A percentile compares a stretch with the other conserved stretches of the same genome.
Conservation (phyloP, 2,113 vertebrate genomes). For the Speoplatyrhinus poulsoni region DNA sequence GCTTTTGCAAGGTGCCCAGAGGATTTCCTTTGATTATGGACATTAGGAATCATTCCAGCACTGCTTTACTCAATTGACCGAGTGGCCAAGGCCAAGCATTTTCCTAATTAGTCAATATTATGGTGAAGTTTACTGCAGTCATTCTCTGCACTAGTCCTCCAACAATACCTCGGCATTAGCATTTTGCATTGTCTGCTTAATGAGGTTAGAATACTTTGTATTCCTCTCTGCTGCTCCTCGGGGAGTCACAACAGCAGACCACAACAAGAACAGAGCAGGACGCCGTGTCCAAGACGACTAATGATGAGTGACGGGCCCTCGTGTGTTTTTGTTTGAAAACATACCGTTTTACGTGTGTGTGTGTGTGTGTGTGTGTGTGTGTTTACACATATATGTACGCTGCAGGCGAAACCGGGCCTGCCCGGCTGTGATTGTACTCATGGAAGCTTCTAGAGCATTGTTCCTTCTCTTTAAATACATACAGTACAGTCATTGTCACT, state of each 20-base stretch:
- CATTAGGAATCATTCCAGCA: constrained; percentile 36
- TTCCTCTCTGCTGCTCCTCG: constrained; percentile 12
- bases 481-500: constrained; percentile 33
- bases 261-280: constrained; percentile 2
- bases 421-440: constrained; percentile 38
- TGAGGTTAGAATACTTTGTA: constrained; percentile 26
- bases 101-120: constrained; percentile 52
- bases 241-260: constrained; percentile 15
- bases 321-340: constrained; percentile 23
- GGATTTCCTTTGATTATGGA: constrained; percentile 41
- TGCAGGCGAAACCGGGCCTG: constrained; percentile 27
- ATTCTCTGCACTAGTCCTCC: constrained; percentile 19
- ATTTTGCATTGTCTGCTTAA: constrained; percentile 49
- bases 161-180: constrained; percentile 47
- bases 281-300: constrained; percentile 25
- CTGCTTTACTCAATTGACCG: constrained; percentile 36
- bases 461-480: constrained; percentile 28
- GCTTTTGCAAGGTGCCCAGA: not conserved
- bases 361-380: not conserved
- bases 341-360: constrained; percentile 6
- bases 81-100: constrained; percentile 41
- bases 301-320: constrained; percentile 34
- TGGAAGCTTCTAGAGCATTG: constrained; percentile 37
- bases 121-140: constrained; percentile 41
- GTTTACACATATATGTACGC: not conserved